Evolutionary conservation across 2,888 invertebrate genomes (phyloP), one percentile per base, ranked within the genome.

Genomic region (Luffia ferchaultella): DNA sequence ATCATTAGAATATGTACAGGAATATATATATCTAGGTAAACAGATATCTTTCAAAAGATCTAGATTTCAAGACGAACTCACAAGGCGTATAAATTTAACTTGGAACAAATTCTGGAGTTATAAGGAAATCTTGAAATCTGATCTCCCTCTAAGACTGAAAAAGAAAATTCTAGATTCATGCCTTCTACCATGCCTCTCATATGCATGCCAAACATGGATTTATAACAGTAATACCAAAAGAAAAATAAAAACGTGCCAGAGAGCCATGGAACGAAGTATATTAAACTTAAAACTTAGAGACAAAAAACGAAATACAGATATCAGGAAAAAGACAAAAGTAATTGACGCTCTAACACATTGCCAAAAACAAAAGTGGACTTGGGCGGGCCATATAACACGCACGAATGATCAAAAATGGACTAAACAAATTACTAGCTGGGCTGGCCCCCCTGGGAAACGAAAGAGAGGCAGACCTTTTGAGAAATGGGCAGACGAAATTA

Each of bases 161-260:
- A 50, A 42, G 40, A 47, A 50, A 46, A 7, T 52, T 15, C 9
- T 49, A 30, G 47, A 50, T 20, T 47, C 52, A 16, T 46, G 52
- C 42, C 1, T 52, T 12, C 43, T 52, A 18, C 49, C 49, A 2
- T 44, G 44, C 18, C 47, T 52, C 3, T 42, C 44, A 12, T 49
- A 52, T 49, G 52, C 43, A 18, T 43, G 41, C n/a, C 52, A 52
- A 47, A 50, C 52, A 19, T 52, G 52, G 52, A 50, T 47, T 47
- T 49, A 43, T 15, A 47, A 52, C 17, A 46, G 43, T 12, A 3
- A 45, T n/a, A 42, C 46, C 15, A 46, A 46, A 43, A 20, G 30
- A 7, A 52, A 49, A 12, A 49, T 49, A 42, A 19, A 30, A 20
- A 42, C 20, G n/a, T 30, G 30, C 46, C 49, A 52, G 30, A 42